Evolutionary conservation across 1,140 invertebrate genomes (phyloP), one percentile per base, ranked within the genome.

Genomic region (Saccostrea glomerata): DNA sequence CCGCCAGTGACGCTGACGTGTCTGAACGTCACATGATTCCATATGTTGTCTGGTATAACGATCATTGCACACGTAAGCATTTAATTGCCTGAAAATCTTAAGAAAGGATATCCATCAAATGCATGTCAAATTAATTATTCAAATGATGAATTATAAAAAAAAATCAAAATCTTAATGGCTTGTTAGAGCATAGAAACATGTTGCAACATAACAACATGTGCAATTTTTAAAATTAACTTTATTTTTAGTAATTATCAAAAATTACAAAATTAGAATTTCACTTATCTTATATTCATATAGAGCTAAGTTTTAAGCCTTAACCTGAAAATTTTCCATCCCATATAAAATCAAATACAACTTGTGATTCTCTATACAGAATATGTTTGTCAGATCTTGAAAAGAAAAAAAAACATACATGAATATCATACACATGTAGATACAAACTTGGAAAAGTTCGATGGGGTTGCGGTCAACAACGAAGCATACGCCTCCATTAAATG

Each of bases 41-140:
- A 23, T 88, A 91, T 85, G 90, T 92, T 25, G 91, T 92, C 0
- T 89, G 91, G 86, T 92, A 91, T 36, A 92, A 92, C 55, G 91
- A 92, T 54, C 20, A 89, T 30, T 92, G 91, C 84, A 88, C 91
- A 73, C 25, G 91, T 92, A 88, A 89, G 90, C 85, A 23, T 83
- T 13, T 83, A 55, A 4, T 66, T 20, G 15, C 73, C 20, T 63
- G 15, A 15, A 63, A 20, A 63, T 20, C 12, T 63, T 63, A 63
- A 63, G n/a, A 47, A 47, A 47, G 47, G 47, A 9, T 47, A 47
- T 47, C 47, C 47, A 47, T 47, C 9, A 47, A 47, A 47, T 47
- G 47, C 47, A 47, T 47, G 47, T 47, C 47, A 47, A 47, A 47
- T 47, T 47, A 47, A 47, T 7, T 47, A 47, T 47, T 47, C 6